Conservation (phyloP, 53 echinoderm and acorn worm genomes). For the Holothuria scabra region DNA sequence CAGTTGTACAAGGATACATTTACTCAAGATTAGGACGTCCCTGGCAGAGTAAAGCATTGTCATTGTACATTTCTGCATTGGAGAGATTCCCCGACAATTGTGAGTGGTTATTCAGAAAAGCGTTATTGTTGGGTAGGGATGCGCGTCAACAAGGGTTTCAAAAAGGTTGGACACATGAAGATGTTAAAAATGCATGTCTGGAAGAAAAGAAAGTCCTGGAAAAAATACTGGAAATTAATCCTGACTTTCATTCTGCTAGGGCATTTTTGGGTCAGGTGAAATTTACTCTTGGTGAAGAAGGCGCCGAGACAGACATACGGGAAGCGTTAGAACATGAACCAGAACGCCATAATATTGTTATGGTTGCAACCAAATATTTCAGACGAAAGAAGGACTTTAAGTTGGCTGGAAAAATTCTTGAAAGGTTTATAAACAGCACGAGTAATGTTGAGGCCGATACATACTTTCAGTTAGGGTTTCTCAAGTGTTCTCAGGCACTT, state of each 20-base stretch:
- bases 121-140: neutral
- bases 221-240: neutral
- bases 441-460: neutral
- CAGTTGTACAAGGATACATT: neutral
- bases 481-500: neutral
- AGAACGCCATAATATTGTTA: neutral
- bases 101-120: conserved; percentile 4
- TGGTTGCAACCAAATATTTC: neutral
- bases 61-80: neutral
- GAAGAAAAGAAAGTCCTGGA: neutral
- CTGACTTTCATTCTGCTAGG: neutral
- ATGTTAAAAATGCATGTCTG: neutral
- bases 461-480: neutral
- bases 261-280: neutral
- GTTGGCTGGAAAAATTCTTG: neutral
- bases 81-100: neutral
- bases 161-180: neutral
- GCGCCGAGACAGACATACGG: too few species aligned
- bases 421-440: neutral
- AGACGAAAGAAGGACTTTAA: neutral
- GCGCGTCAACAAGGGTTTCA: neutral
- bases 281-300: neutral
- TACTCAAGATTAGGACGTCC: neutral
- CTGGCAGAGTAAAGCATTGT: neutral
- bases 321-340: too few species aligned